Conservation (phyloP, 64 coral and sea anemone genomes). For the Actinia equina region DNA sequence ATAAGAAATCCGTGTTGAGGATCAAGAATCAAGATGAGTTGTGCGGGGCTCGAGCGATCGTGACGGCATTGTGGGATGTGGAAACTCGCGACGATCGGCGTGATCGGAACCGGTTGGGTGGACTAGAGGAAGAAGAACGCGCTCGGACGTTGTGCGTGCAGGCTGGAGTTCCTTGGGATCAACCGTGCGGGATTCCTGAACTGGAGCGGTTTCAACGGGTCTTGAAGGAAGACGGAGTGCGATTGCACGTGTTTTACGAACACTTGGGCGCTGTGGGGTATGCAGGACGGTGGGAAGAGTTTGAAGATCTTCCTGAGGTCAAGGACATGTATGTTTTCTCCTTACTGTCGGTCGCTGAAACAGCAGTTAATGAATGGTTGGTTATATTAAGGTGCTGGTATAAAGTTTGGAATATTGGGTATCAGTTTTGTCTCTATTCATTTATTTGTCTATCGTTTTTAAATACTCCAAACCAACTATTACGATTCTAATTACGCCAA, state of each 20-base stretch:
- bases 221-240: background rate
- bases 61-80: background rate
- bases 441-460: too few relatives aligned
- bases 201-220: background rate
- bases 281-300: background rate
- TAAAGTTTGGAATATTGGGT: too few relatives aligned
- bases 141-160: background rate
- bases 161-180: background rate
- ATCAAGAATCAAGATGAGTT: slow-evolving; percentile 26
- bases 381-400: too few relatives aligned
- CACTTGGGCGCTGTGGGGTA: background rate
- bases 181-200: background rate
- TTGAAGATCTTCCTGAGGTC: background rate
- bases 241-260: background rate
- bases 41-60: slow-evolving; percentile 6
- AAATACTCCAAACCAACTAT: too few relatives aligned
- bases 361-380: too few relatives aligned
- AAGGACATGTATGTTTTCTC: background rate
- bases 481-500: too few relatives aligned
- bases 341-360: too few relatives aligned
- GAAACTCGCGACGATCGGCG: background rate
- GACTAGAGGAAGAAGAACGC: background rate
- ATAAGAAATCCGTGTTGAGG: background rate
- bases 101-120: background rate
- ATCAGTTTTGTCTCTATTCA: too few relatives aligned